phyloP scores from a whole-genome alignment of 1,140 invertebrate species.

The Zaprionus capensis region DNA sequence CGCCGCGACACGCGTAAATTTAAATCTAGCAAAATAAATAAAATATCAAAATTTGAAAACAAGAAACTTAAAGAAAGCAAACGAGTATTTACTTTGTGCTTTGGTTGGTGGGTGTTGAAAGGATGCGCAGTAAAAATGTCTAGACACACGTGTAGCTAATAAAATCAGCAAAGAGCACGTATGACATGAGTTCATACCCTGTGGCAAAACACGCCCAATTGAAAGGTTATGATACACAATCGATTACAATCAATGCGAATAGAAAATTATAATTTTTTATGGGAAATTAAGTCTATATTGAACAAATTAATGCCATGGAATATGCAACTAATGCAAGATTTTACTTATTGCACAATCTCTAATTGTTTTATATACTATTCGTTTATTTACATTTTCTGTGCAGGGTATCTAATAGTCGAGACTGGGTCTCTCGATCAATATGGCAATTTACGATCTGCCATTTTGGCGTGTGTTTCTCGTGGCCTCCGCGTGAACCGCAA shows the following conservation, averaged over 20 bases:
- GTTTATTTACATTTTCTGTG: neutral
- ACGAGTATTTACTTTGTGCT: neutral
- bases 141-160: constrained; percentile 11
- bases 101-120: neutral
- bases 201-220: neutral
- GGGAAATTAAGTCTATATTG: neutral
- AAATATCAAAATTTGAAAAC: constrained; percentile 13
- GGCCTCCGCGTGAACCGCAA: constrained; percentile 13
- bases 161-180: constrained; percentile 21
- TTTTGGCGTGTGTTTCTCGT: constrained; percentile 17
- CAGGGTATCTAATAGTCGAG: neutral
- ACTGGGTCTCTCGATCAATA: neutral
- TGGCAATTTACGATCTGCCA: constrained; percentile 14
- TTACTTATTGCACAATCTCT: too few species aligned
- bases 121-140: constrained; percentile 20
- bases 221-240: too few species aligned
- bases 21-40: constrained; percentile 19
- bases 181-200: neutral
- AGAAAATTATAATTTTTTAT: neutral
- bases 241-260: neutral
- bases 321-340: neutral
- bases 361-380: too few species aligned
- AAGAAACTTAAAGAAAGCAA: neutral
- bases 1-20: constrained; percentile 23
- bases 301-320: neutral